A percentile compares a stretch with the other conserved stretches of the same genome.
These are phyloP conservation scores for Typhlichthys eigenmanni DNA, from an alignment of 2,797 vertebrate genomes.

Conservation along the genomic window DNA sequence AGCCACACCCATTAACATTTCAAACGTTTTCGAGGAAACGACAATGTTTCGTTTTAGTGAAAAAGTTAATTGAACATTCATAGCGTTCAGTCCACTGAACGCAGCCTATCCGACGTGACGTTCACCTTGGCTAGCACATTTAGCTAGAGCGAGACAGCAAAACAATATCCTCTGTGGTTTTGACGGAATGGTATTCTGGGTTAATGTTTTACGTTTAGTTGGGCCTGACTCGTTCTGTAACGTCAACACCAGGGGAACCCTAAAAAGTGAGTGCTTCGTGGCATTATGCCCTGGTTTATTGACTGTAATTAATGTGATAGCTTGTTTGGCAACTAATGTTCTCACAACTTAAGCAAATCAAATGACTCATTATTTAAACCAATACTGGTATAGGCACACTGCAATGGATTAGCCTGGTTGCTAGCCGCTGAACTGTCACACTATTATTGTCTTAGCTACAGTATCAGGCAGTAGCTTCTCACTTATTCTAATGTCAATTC, in stretches of 20 bases:
- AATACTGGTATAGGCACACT: not conserved
- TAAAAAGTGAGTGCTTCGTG: slow-evolving; percentile 2
- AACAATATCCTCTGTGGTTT: slow-evolving; percentile 16
- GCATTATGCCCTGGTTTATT: slow-evolving; percentile 28
- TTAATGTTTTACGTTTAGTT: not conserved
- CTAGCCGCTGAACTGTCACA: not conserved
- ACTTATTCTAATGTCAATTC: not conserved
- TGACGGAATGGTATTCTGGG: slow-evolving; percentile 46
- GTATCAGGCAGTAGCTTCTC: too few species aligned
- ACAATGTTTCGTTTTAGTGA: too few species aligned
- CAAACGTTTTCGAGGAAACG: too few species aligned
- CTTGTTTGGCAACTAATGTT: not conserved
- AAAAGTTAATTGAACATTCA: too few species aligned
- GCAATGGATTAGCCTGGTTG: not conserved
- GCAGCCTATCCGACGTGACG: slow-evolving; percentile 41
- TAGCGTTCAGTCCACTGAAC: too few species aligned
- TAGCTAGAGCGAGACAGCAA: slow-evolving; percentile 25
- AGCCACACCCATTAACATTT: too few species aligned
- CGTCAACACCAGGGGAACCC: not conserved
- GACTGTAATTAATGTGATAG: not conserved
- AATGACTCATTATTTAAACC: not conserved
- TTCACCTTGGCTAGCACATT: slow-evolving; percentile 46
- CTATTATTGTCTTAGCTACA: not conserved
- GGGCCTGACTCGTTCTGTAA: not conserved
- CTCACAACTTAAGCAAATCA: not conserved